Evolutionary conservation across 1,140 invertebrate genomes (phyloP).

Genomic region (Psilanteris sp.): DNA sequence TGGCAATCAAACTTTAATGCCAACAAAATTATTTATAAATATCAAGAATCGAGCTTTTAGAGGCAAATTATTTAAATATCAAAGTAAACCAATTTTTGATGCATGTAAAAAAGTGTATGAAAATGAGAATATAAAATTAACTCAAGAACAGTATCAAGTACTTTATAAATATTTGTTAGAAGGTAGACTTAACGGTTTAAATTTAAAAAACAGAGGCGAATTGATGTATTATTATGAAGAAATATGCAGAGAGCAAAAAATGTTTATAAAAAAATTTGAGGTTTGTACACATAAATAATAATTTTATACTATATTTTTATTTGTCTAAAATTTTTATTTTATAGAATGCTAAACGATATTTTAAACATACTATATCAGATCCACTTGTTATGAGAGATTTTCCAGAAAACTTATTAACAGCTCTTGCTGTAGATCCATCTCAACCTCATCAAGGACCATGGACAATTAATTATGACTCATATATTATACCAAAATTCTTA

Average conservation of each 20-base stretch:
- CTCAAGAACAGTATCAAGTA: slow-evolving; percentile 85
- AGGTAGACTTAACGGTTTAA: slow-evolving; percentile 79
- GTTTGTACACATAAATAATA: no score
- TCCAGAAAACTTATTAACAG: slow-evolving; percentile 85
- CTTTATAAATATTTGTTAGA: slow-evolving; percentile 90
- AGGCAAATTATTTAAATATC: slow-evolving; percentile 84
- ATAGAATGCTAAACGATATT: slow-evolving; percentile 82
- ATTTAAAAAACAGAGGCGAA: slow-evolving; percentile 55
- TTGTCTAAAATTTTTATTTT: no score
- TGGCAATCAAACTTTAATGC: slow-evolving; percentile 89
- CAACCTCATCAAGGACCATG: slow-evolving; percentile 87
- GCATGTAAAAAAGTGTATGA: slow-evolving; percentile 83
- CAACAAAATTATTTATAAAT: slow-evolving; percentile 86
- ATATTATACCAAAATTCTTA: slow-evolving; percentile 85
- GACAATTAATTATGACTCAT: slow-evolving; percentile 87
- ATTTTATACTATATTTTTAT: no score
- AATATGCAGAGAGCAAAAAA: slow-evolving; percentile 78
- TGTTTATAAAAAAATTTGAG: slow-evolving; percentile 84
- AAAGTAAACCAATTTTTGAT: slow-evolving; percentile 84
- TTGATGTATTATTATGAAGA: neutral
- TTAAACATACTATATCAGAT: slow-evolving; percentile 85
- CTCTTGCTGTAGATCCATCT: slow-evolving; percentile 82
- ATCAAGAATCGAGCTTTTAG: slow-evolving; percentile 86
- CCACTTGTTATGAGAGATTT: slow-evolving; percentile 85
- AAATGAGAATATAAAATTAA: slow-evolving; percentile 81